A percentile compares a stretch with the other conserved stretches of the same genome.
phyloP scores from a whole-genome alignment of 2,113 vertebrate genomes.

The Anas platyrhynchos region DNA sequence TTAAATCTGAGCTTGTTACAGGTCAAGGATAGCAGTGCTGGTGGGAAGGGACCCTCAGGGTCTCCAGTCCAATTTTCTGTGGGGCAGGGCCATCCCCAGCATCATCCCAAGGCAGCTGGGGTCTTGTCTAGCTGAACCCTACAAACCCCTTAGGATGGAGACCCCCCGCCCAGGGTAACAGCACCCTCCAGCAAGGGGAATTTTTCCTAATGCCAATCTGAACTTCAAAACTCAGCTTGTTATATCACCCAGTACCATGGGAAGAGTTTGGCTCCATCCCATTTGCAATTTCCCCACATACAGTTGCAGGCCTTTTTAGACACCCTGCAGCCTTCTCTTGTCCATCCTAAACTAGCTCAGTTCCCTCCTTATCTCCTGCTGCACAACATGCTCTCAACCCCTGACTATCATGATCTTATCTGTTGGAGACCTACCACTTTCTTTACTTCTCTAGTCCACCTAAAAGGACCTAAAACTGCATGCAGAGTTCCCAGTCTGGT shows the following conservation, averaged over 20 bases:
- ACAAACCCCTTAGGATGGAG: not conserved
- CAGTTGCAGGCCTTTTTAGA: not conserved
- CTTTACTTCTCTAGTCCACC: not conserved
- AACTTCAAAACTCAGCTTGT: not conserved
- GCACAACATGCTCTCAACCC: not conserved
- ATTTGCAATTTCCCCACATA: not conserved
- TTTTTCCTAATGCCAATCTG: not conserved
- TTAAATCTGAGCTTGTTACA: not conserved
- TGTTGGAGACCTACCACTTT: not conserved
- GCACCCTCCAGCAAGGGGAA: not conserved
- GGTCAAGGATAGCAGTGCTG: not conserved
- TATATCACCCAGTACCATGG: not conserved
- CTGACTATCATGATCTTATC: not conserved
- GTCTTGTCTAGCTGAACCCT: not conserved
- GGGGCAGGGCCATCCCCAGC: not conserved
- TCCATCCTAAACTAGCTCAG: not conserved
- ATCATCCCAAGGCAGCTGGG: not conserved
- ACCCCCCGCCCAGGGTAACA: no score
- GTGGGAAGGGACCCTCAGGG: not conserved
- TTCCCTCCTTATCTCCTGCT: not conserved
- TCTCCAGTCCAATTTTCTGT: not conserved
- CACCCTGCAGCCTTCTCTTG: not conserved
- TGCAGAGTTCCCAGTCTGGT: not conserved
- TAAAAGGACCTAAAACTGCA: not conserved
- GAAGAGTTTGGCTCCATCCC: not conserved